phyloP scores from a whole-genome alignment of 1,140 invertebrate genomes.

The Drosophila aff. region DNA sequence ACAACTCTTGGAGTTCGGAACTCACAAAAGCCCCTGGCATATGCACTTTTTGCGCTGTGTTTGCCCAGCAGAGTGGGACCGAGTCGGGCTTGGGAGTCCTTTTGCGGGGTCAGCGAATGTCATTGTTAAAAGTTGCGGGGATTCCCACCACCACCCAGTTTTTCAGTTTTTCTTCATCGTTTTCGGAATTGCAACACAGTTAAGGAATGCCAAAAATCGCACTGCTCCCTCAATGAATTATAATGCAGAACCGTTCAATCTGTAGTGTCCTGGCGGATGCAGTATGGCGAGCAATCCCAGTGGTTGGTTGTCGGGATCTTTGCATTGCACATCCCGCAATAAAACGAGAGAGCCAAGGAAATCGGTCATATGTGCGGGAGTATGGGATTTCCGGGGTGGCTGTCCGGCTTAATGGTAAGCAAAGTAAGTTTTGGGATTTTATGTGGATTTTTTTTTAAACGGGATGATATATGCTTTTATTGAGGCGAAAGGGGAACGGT shows the following conservation, averaged over 20 bases:
- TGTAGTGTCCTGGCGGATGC: slow-evolving; percentile 48
- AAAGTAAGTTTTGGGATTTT: slow-evolving; percentile 31
- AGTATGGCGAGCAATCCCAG: neutral
- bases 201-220: slow-evolving; percentile 66
- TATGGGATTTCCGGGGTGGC: neutral
- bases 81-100: neutral
- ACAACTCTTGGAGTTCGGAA: slow-evolving; percentile 15
- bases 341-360: slow-evolving; percentile 13
- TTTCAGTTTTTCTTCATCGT: neutral
- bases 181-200: slow-evolving; percentile 22
- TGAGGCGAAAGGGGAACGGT: neutral
- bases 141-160: slow-evolving; percentile 8
- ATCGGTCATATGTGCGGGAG: slow-evolving; percentile 7
- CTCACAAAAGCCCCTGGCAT: slow-evolving; percentile 39
- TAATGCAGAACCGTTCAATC: slow-evolving; percentile 71
- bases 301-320: slow-evolving; percentile 13
- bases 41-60: slow-evolving; percentile 44
- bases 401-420: slow-evolving; percentile 31
- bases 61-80: slow-evolving; percentile 13
- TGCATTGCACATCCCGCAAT: slow-evolving; percentile 12
- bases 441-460: neutral
- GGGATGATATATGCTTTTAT: slow-evolving; percentile 14
- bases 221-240: slow-evolving; percentile 68
- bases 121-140: slow-evolving; percentile 65
- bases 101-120: slow-evolving; percentile 43